Evolutionary conservation across 2,888 invertebrate species (phyloP), one percentile per base, ranked within the genome.

Genomic region (Ochlodes sylvanus): DNA sequence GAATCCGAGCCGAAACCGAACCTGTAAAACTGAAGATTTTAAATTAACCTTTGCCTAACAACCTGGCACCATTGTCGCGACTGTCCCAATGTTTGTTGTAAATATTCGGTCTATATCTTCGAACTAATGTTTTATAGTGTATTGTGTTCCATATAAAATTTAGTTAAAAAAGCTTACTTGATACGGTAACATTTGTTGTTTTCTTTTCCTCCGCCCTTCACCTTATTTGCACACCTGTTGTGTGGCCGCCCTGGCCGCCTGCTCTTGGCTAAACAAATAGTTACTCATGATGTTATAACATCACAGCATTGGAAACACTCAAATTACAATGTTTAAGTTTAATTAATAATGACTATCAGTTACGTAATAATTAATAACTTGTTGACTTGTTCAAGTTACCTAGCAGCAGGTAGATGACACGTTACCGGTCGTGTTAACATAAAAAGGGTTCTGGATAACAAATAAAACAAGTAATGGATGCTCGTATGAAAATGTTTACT

Each of bases 401-500:
- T 27, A 27, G 27, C 27, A 27, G 27, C 27, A 27, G 5, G 2
- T 27, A 27, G 5, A 27, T 27, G n/a, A n/a, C n/a, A n/a, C n/a
- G n/a, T n/a, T n/a, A n/a, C n/a, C n/a, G n/a, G n/a, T n/a, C n/a
- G n/a, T n/a, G n/a, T n/a, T 27, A 27, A 27, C 27, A 27, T 27
- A 41, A 27, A 34, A 44, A 14, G 50, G 52, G 34, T 32, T 15
- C 1, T 54, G 38, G 64, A 14, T 41, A 70, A 14, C 41, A 75
- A 81, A 80, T 79, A 68, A 86, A 86, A 87, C 83, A 78, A 78
- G 65, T 57, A 21, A 77, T 85, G 83, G 86, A 93, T 93, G 93
- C 93, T 92, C 92, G 93, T 93, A 93, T 92, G 93, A 93, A 93
- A 93, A 92, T 92, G 92, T 93, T 93, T 93, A 93, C 88, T 93